Evolutionary conservation across 2,888 invertebrate species (phyloP), one percentile per base, ranked within the genome.

Genomic region (Pseudoips prasinana): DNA sequence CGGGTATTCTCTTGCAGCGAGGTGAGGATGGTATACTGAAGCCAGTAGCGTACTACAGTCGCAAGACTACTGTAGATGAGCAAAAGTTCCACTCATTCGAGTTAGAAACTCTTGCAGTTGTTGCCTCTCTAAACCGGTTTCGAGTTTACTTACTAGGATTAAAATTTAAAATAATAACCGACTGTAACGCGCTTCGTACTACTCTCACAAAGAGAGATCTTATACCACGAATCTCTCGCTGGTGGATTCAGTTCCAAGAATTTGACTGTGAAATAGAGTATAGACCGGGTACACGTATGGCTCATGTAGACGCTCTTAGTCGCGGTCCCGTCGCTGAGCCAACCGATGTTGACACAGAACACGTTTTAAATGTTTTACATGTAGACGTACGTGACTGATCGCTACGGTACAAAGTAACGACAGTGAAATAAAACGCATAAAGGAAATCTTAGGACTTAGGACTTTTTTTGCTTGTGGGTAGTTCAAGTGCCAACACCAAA

Each of bases 241-340:
- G 49, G 46, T 45, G 36, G 37, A 30, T 52, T 9, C 32, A 42
- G 1, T 45, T 62, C 10, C 45, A 57, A 19, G 42, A 64, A 34
- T 46, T 49, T 18, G 45, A 39, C 40, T 60, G 20, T 27, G 33
- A 32, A 29, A 61, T 36, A 10, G 28, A 43, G 25, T 42, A 54
- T 34, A 33, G 41, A 11, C 32, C 48, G 1, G 48, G 46, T 35
- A n/a, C 27, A 22, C 23, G 19, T 0, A 48, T 52, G 46, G 11
- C 33, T 1, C 48, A 52, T 17, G 52, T 52, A 1, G 47, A 48
- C 22, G 46, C 52, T 1, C 20, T 28, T 3, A 28, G 28, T 28
- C 9, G 28, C 5, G 10, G 7, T 10, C 19, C 28, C 2, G 8
- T 28, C 8, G 22, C 2, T 1, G 23, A 23, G 23, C 23, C 8